phyloP scores from a whole-genome alignment of 2,797 vertebrate genomes.

The Anguilla pacifica region DNA sequence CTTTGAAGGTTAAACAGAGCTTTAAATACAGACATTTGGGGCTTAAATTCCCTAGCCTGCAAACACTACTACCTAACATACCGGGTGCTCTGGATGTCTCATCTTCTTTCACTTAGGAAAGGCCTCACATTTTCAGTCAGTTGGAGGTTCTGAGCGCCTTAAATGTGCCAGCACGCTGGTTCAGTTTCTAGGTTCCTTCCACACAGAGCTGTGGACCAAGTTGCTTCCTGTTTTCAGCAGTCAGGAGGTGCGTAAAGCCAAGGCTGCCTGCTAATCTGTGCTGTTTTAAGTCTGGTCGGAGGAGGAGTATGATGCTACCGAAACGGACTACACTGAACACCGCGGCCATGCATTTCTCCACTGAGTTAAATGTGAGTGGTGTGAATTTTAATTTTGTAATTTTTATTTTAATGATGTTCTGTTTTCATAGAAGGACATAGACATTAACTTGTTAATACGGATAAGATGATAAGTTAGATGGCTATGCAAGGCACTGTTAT shows the following conservation, averaged over 20 bases:
- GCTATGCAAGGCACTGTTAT: neutral
- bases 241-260: neutral
- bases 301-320: no score
- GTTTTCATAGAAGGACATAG: neutral
- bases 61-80: neutral
- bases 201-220: no score
- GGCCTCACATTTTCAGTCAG: neutral
- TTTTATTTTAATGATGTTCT: neutral
- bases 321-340: no score
- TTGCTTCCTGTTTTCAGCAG: neutral
- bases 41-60: neutral
- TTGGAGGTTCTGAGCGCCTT: no score
- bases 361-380: no score
- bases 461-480: neutral
- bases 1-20: neutral
- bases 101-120: neutral
- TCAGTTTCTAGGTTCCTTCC: no score
- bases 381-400: no score
- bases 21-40: neutral
- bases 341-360: no score
- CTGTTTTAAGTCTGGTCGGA: no score
- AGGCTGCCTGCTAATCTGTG: no score
- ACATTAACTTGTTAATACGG: neutral
- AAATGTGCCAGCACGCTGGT: no score
- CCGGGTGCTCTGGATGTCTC: neutral